Base-by-base conservation (phyloP, 2,888 invertebrate genomes). In the Hirtodrosophila cameraria region DNA sequence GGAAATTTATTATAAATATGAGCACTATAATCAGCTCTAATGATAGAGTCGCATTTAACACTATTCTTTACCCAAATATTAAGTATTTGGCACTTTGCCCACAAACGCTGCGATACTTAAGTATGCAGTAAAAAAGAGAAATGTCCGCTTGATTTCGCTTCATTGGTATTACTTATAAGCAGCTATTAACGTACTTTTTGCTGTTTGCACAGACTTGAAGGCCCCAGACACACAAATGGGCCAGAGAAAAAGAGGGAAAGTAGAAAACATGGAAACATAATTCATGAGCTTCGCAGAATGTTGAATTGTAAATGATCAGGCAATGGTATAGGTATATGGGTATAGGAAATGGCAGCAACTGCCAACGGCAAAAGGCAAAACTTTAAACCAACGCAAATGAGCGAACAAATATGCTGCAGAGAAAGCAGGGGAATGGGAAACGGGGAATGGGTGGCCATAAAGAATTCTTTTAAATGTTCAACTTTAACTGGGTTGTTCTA, bases 301-400 rank as follows among this genome's bases (percentile, higher is more conserved):
- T 68, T 81, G 82, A 81, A 86, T 81, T 81, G 87, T 75, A 86
- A 77, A 86, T 77, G 82, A 81, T 69, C 69, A 55, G 75, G 52
- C 61, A 58, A 36, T 25, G 43, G 35, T 20, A 33, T n/a, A n/a
- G n/a, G n/a, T n/a, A n/a, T n/a, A n/a, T n/a, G n/a, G n/a, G n/a
- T n/a, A n/a, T 25, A 18, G 36, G 12, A 35, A n/a, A 27, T 18
- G 13, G 31, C 11, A 45, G 27, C 11, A 27, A 33, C 18, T 18
- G 38, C 23, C 11, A 41, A 1, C 9, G 42, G 16, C 13, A 43
- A 49, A 39, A n/a, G n/a, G 30, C 9, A 15, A 49, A 64, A 49
- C 57, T 71, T 71, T 58, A 66, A 62, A 33, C 39, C 33, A 33
- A 28, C 15, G 52, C 42, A 65, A 74, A 74, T 70, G 54, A 77